Conservation (phyloP, 2,113 vertebrate species). For the Alexandromys fortis region DNA sequence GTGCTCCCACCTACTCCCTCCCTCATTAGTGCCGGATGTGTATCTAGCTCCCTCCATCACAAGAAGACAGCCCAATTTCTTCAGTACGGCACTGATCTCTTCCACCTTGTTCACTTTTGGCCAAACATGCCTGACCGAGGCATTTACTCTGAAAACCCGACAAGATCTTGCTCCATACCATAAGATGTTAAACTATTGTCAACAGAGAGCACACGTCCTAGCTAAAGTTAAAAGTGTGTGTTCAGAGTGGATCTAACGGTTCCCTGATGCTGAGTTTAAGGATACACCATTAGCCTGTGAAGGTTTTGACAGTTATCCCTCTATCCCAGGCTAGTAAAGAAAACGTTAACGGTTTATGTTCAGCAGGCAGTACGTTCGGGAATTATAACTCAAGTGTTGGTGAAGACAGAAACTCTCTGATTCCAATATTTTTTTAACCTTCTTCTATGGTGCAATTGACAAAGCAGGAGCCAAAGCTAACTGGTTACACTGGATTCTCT, state of each 20-base stretch:
- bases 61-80: background rate
- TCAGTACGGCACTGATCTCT: background rate
- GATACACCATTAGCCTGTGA: background rate
- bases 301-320: background rate
- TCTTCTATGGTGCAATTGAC: slow-evolving; percentile 1
- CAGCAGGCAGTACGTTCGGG: background rate
- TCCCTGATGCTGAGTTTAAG: background rate
- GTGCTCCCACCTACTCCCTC: background rate
- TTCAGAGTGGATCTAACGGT: background rate
- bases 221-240: background rate
- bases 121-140: background rate
- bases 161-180: background rate
- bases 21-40: background rate
- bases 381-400: background rate
- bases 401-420: slow-evolving; percentile 1
- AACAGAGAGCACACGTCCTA: background rate
- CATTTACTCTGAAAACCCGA: background rate
- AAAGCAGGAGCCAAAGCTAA: slow-evolving; percentile 1
- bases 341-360: background rate
- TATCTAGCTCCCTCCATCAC: background rate
- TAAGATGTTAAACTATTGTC: background rate
- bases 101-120: background rate
- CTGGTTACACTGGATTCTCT: background rate
- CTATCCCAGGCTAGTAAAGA: background rate
- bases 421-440: slow-evolving; percentile 14